A percentile compares a stretch with the other conserved stretches of the same genome.
phyloP scores from a whole-genome alignment of 2,797 vertebrate genomes.

The Mus caroli region DNA sequence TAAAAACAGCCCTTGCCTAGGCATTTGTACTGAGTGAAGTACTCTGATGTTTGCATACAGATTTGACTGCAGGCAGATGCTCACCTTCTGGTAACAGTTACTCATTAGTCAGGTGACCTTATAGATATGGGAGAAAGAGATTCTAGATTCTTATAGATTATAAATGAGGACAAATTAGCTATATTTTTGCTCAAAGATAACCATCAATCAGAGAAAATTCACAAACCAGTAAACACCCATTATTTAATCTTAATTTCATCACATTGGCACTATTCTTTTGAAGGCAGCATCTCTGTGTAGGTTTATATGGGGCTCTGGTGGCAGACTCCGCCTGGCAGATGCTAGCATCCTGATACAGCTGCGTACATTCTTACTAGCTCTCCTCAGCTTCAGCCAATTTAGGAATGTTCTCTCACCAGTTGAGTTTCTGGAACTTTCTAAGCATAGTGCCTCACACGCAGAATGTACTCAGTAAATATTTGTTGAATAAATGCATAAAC shows the following conservation, averaged over 20 bases:
- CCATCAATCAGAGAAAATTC: slow-evolving; percentile 48
- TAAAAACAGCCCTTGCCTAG: slow-evolving; percentile 4
- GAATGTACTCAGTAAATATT: slow-evolving; percentile 74
- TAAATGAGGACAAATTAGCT: slow-evolving; percentile 57
- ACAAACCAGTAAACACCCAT: slow-evolving; percentile 15
- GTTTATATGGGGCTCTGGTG: neutral
- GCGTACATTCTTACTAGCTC: slow-evolving; percentile 5
- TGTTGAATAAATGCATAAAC: slow-evolving; percentile 73
- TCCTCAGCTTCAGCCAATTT: neutral
- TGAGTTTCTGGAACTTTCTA: slow-evolving; percentile 47
- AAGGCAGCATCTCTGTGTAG: neutral
- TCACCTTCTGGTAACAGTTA: slow-evolving; percentile 48
- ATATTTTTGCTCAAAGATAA: slow-evolving; percentile 46
- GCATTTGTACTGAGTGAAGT: slow-evolving; percentile 41
- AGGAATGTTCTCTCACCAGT: slow-evolving; percentile 6
- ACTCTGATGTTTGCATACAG: slow-evolving; percentile 48
- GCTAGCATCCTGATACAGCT: neutral
- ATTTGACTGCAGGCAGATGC: slow-evolving; percentile 50
- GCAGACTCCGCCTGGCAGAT: neutral
- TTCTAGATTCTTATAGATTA: slow-evolving; percentile 27
- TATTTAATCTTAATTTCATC: slow-evolving; percentile 40
- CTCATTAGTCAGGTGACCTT: slow-evolving; percentile 42
- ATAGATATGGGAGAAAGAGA: slow-evolving; percentile 3
- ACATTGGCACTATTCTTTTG: neutral
- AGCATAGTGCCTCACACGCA: slow-evolving; percentile 41